Base-by-base conservation (phyloP, 1,140 invertebrate genomes). In the Homarus americanus region DNA sequence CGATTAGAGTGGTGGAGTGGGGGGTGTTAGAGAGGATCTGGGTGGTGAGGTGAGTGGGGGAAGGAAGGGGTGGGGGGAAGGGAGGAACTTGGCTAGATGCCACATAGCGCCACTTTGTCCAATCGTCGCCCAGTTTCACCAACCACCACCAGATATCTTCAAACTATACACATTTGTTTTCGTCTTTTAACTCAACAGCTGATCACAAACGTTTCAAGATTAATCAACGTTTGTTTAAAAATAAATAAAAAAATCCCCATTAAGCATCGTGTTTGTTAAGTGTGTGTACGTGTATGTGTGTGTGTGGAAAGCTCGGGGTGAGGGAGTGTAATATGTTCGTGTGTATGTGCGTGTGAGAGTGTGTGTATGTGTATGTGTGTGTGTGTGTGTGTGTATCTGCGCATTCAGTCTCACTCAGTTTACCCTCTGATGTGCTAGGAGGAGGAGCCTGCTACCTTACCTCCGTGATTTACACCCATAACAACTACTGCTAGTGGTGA, bases 241-340 rank as follows among this genome's bases (percentile, higher is more conserved):
- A n/a, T n/a, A n/a, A n/a, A n/a, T n/a, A n/a, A n/a, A n/a, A n/a
- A n/a, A n/a, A n/a, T n/a, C n/a, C n/a, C n/a, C 12, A 69, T 2
- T 10, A 2, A 2, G 53, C 53, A 63, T 2, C 20, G 75, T 7
- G 75, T 76, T 12, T 20, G 36, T 28, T 40, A 17, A 17, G 63
- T 69, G 63, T 69, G 63, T 69, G 32, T 12, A 20, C 32, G 63
- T 17, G 20, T 32, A 20, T 12, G 5, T 49, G 44, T 49, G 44
- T 49, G n/a, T n/a, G 44, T n/a, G n/a, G n/a, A n/a, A 49, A 15
- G 44, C 5, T 15, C 2, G 63, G n/a, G 63, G 15, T 24, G 32
- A 28, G n/a, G 63, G 76, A 79, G 76, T 79, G 76, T 79, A 79
- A 79, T 69, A 40, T 79, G 76, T 79, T n/a, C n/a, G n/a, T 5